Percentiles rank a stretch among this genome's conserved stretches.
These are phyloP conservation scores for Salvelinus sp. DNA, from an alignment of 2,113 vertebrate genomes.

Conservation along the genomic window DNA sequence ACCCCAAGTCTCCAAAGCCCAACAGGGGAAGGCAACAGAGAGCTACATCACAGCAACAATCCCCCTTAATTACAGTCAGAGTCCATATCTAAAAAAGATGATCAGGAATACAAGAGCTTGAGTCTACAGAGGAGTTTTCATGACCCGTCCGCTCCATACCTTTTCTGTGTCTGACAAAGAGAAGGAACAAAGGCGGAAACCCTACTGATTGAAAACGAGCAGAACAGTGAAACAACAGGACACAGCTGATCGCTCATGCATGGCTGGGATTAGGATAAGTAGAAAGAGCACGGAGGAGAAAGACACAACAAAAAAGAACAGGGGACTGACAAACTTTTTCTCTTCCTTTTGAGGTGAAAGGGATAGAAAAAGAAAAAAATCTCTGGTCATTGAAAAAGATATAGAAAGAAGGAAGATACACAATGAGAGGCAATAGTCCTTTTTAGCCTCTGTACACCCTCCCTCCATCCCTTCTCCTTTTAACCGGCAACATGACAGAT, in stretches of 20 bases:
- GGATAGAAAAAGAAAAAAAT: constrained; percentile 79
- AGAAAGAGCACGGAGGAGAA: constrained; percentile 94
- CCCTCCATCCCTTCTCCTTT: constrained; percentile 56
- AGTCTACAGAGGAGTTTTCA: constrained; percentile 88
- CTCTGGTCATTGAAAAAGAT: constrained; percentile 78
- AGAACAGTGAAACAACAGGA: constrained; percentile 98
- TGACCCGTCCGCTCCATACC: constrained; percentile 90
- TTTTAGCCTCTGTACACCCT: constrained; percentile 73
- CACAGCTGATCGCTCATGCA: constrained; percentile 98
- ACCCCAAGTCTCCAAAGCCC: constrained; percentile 61
- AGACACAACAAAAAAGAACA: constrained; percentile 95
- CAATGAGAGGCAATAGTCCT: constrained; percentile 80
- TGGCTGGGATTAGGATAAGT: constrained; percentile 95
- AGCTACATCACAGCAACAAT: constrained; percentile 70
- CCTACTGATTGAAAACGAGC: constrained; percentile 96
- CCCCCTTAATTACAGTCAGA: constrained; percentile 74
- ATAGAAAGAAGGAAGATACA: constrained; percentile 82
- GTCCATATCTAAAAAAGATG: constrained; percentile 67
- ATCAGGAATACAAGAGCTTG: constrained; percentile 82
- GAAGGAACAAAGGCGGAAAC: constrained; percentile 94
- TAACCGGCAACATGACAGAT: constrained; percentile 71
- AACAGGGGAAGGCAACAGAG: constrained; percentile 59
- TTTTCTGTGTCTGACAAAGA: constrained; percentile 93
- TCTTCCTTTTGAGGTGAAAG: constrained; percentile 82
- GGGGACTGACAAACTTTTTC: constrained; percentile 92